Evolutionary conservation across 2,797 vertebrate species (phyloP).

Genomic region (Tachyglossus aculeatus): DNA sequence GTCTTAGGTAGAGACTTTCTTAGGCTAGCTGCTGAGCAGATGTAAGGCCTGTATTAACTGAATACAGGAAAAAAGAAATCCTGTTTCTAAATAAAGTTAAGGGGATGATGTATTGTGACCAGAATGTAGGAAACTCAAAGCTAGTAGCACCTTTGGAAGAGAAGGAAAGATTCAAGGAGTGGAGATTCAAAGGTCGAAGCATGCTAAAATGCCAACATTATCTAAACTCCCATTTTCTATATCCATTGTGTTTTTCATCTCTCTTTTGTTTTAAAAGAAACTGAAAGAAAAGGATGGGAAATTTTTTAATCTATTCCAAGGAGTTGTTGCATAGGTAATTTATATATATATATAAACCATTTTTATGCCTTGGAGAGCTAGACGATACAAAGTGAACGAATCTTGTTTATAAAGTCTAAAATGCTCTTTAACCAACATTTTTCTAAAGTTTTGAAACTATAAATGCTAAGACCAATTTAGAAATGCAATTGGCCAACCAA

Average conservation of each 20-base stretch:
- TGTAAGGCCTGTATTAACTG: conserved; percentile 67
- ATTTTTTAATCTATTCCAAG: not conserved
- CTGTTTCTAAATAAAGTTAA: conserved; percentile 49
- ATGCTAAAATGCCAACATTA: conserved; percentile 2
- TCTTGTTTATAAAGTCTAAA: too few species aligned
- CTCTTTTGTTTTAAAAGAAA: not conserved
- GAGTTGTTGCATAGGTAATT: too few species aligned
- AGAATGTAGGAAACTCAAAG: conserved; percentile 44
- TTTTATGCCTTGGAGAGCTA: too few species aligned
- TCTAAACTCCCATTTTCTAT: not conserved
- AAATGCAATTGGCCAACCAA: conserved; percentile 12
- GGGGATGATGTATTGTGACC: conserved; percentile 29
- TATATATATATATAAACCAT: too few species aligned
- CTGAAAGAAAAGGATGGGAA: conserved; percentile 27
- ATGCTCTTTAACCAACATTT: too few species aligned
- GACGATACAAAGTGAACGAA: too few species aligned
- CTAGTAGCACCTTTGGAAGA: conserved; percentile 41
- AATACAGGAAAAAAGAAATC: conserved; percentile 56
- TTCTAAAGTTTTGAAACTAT: not conserved
- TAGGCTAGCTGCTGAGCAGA: conserved; percentile 59
- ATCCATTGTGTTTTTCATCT: not conserved
- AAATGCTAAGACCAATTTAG: conserved; percentile 11
- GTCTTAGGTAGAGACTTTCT: conserved; percentile 56
- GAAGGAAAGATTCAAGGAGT: conserved; percentile 29
- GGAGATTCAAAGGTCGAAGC: not conserved